These are phyloP conservation scores for Stictocephala bisonia DNA, from an alignment of 2,888 invertebrate species.

Conservation along the genomic window DNA sequence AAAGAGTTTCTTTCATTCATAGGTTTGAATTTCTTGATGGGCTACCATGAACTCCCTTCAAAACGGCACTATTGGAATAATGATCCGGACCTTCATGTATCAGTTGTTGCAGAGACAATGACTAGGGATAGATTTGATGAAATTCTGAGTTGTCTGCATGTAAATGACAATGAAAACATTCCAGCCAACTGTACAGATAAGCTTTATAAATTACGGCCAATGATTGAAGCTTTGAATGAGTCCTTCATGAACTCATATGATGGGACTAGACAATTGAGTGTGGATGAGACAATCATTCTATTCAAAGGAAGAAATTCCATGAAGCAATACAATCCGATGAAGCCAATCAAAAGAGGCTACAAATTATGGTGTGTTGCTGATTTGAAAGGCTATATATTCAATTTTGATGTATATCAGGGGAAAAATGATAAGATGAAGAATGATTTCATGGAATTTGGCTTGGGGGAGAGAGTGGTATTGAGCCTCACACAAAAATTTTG, in stretches of 20 bases:
- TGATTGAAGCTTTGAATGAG: not conserved
- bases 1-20: not conserved
- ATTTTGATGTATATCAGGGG: constrained; percentile 31
- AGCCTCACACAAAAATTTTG: constrained; percentile 13
- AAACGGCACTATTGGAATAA: not conserved
- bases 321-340: constrained; percentile 28
- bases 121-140: constrained; percentile 4
- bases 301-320: constrained; percentile 1
- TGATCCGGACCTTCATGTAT: not conserved
- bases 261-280: not conserved
- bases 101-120: constrained; percentile 2
- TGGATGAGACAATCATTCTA: constrained; percentile 12
- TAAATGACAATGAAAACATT: constrained; percentile 16
- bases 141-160: not conserved
- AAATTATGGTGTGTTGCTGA: constrained; percentile 30
- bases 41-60: not conserved
- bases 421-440: not conserved
- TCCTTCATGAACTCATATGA: constrained; percentile 11
- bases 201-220: constrained; percentile 4
- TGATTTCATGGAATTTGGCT: constrained; percentile 2
- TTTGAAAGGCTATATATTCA: not conserved
- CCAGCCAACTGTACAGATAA: constrained; percentile 10
- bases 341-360: constrained; percentile 24
- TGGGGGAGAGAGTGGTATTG: constrained; percentile 24
- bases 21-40: constrained; percentile 23